phyloP scores from a whole-genome alignment of 2,888 invertebrate species.

The Laspeyria flexula region DNA sequence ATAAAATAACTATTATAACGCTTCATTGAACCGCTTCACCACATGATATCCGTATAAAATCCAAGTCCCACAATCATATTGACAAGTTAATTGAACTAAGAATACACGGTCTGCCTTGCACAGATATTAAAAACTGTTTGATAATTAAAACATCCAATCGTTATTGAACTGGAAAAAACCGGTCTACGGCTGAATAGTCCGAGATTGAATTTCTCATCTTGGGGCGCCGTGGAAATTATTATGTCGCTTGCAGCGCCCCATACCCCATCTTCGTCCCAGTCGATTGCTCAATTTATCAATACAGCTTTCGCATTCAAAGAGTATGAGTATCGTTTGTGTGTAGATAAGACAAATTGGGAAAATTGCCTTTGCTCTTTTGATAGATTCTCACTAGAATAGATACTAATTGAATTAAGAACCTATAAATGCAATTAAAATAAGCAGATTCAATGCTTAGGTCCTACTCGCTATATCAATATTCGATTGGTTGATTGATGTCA shows the following conservation, averaged over 20 bases:
- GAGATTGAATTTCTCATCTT: slow-evolving; percentile 75
- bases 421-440: too few relatives aligned
- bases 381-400: too few relatives aligned
- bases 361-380: too few relatives aligned
- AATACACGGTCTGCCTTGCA: slow-evolving; percentile 11
- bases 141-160: slow-evolving; percentile 45
- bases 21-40: too few relatives aligned
- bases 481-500: too few relatives aligned
- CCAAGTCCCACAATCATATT: not conserved
- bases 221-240: slow-evolving; percentile 73
- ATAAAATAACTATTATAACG: too few relatives aligned
- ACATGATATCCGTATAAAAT: too few relatives aligned
- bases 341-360: slow-evolving; percentile 18
- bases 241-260: slow-evolving; percentile 74
- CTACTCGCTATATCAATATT: too few relatives aligned
- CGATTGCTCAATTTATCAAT: slow-evolving; percentile 85
- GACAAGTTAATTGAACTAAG: slow-evolving; percentile 18
- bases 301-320: slow-evolving; percentile 61
- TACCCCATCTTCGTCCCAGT: slow-evolving; percentile 66
- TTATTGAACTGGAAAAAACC: slow-evolving; percentile 40
- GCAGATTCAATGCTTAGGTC: too few relatives aligned
- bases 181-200: slow-evolving; percentile 38
- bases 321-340: slow-evolving; percentile 9
- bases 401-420: too few relatives aligned
- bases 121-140: slow-evolving; percentile 41